Conservation (phyloP, 2,113 vertebrate species). For the Turdus rufiventris region DNA sequence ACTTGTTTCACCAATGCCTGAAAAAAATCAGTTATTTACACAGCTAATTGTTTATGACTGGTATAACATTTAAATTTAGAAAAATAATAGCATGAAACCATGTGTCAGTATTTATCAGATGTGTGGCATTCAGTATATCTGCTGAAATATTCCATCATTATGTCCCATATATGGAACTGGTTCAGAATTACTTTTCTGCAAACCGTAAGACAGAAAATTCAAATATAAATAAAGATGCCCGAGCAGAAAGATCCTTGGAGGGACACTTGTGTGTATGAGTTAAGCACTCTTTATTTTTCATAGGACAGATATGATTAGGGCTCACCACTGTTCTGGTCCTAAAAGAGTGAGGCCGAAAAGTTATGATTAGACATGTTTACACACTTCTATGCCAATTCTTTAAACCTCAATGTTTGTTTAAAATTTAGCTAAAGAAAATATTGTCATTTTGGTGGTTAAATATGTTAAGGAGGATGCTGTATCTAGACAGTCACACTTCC, state of each 20-base stretch:
- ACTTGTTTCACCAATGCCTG: background rate
- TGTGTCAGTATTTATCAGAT: background rate
- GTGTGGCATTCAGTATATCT: background rate
- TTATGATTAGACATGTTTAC: background rate
- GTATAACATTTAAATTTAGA: background rate
- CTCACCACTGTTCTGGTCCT: background rate
- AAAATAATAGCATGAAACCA: background rate
- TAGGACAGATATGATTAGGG: background rate
- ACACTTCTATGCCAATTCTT: background rate
- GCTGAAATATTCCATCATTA: background rate
- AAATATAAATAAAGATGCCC: background rate
- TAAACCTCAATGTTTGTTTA: background rate
- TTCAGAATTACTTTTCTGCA: background rate
- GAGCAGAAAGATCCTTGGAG: accelerated
- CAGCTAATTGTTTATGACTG: background rate
- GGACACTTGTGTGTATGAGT: background rate
- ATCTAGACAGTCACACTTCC: background rate
- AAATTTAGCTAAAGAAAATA: background rate
- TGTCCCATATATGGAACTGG: background rate
- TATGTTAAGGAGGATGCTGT: background rate
- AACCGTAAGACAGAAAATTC: background rate
- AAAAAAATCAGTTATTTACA: background rate
- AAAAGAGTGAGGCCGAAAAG: background rate
- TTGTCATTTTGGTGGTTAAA: background rate
- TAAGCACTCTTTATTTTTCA: background rate